phyloP scores from a whole-genome alignment of 2,113 vertebrate species.

The Phocoena sinus region DNA sequence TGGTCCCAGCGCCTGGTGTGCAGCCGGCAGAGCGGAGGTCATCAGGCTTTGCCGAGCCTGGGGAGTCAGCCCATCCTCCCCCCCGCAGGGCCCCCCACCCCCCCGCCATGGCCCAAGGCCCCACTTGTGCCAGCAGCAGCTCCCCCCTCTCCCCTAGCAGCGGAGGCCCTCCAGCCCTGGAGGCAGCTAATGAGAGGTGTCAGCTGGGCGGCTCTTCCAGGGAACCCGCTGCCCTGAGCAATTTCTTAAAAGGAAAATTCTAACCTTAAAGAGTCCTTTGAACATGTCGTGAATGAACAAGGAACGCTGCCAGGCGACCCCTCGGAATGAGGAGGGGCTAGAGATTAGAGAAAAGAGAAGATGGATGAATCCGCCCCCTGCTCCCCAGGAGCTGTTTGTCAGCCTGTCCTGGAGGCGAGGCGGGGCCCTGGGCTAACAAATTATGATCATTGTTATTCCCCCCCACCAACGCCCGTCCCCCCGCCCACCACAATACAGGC shows the following conservation, averaged over 20 bases:
- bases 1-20: fast-evolving
- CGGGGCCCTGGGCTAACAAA: neutral
- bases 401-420: neutral
- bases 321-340: neutral
- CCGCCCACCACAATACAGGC: neutral
- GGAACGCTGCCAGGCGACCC: fast-evolving
- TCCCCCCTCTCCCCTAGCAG: neutral
- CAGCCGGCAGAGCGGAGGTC: fast-evolving
- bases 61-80: neutral
- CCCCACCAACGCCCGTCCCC: neutral
- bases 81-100: fast-evolving
- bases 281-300: neutral
- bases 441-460: neutral
- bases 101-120: fast-evolving
- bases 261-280: constrained; percentile 19
- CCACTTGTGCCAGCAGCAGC: fast-evolving
- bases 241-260: constrained; percentile 38
- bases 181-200: neutral
- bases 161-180: neutral
- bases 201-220: neutral
- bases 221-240: neutral
- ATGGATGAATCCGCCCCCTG: neutral
- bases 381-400: neutral
- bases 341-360: neutral
- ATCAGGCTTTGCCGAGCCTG: fast-evolving